Evolutionary conservation across 2,113 vertebrate species (phyloP), one percentile per base, ranked within the genome.

Genomic region (Chitala chitala): DNA sequence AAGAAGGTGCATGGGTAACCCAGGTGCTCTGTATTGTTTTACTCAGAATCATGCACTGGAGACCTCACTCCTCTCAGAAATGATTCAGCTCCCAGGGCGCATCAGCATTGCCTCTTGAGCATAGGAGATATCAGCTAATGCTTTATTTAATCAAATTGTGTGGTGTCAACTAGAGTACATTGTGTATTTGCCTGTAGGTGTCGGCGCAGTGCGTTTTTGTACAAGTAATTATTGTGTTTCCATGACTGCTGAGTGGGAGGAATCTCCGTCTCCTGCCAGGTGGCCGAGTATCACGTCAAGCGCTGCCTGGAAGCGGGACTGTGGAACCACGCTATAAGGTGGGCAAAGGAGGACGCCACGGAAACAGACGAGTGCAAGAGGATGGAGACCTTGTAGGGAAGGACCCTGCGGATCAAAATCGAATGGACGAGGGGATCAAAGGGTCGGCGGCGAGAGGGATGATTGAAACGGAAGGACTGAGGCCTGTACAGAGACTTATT

Each of bases 361-460:
- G 96, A 98, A 76, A 78, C 84, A 8, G 96, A 99, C 3, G 97
- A 99, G 83, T 85, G 88, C 12, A 93, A 91, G 86, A 94, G 94
- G 93, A 99, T 99, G 97, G 96, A 99, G 83, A 94, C 89, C 71
- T 92, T 93, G 77, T 96, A 94, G 87, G 79, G 77, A 74, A 79
- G 46, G 6, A 8, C 3, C 17, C 44, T 0, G 24, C 8, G 5
- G 33, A 20, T 26, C 22, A 33, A 26, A 46, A 44, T 22, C 1
- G 40, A 54, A n/a, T 9, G 36, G 66, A 26, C 68, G 36, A 65
- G 72, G 1, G 22, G 12, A n/a, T n/a, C n/a, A n/a, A 64, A 38
- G 3, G 59, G 22, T 73, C 76, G 56, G 2, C 55, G 20, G 72
- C 73, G 53, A 68, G 24, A 72, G n/a, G n/a, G n/a, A n/a, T n/a